Base-by-base conservation (phyloP, 2,888 invertebrate species). In the Flabesymbios commensalis region DNA sequence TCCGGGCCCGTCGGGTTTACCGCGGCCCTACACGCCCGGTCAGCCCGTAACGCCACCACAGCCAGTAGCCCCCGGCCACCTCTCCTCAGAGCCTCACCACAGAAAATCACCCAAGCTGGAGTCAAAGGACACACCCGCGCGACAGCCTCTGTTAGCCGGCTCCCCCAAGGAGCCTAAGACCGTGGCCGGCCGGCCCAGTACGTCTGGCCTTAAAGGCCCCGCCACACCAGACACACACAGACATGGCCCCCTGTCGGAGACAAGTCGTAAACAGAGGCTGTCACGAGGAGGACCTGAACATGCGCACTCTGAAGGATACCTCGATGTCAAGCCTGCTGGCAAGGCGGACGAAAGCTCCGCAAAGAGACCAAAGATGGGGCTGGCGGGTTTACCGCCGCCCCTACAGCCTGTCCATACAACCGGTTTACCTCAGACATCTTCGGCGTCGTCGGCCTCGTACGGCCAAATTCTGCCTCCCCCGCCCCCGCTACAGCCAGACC, bases 401-500 rank as follows among this genome's bases (percentile, higher is more conserved):
- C 39, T 36, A 7, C 47, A 45, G 14, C 10, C 47, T 17, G 14
- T 10, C 14, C 7, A 10, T 10, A 10, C 47, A 36, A 36, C 39
- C 39, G 10, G 4, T 26, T 36, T 14, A 32, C 32, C 28, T 22
- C 2, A 22, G 51, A 5, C 53, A 17, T 2, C 2, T 39, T 28
- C 32, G 4, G 31, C 45, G 45, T 22, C 56, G 32, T 7, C 43
- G 24, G 5, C 52, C 17, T 26, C 55, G 31, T 32, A 48, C 47
- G 31, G 31, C 26, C 3, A 29, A 33, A 28, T 28, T n/a, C 42
- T 32, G 26, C 51, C 42, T 28, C 58, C 56, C 26, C 55, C 56
- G 28, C 59, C 36, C 54, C 51, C 55, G 19, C 31, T 43, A 29
- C 53, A 48, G 22, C 48, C 59, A 29, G 47, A 61, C 14, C 19